Percentiles rank a stretch among this genome's conserved stretches.
phyloP scores from a whole-genome alignment of 2,888 invertebrate genomes.

The Agriotes lineatus region DNA sequence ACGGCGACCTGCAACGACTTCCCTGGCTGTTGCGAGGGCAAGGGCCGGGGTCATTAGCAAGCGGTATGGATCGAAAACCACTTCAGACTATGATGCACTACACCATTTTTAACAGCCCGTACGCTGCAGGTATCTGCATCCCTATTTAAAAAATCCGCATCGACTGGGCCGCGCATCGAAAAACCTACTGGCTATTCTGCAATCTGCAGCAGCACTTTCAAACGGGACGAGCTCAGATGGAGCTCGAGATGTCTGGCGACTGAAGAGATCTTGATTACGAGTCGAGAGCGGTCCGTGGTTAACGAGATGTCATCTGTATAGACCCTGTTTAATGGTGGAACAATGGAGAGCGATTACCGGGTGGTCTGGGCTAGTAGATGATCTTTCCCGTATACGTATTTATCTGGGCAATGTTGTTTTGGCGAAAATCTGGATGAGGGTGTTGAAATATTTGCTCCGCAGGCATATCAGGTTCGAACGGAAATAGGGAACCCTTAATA shows the following conservation, averaged over 20 bases:
- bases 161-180: background rate
- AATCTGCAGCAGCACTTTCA: constrained; percentile 14
- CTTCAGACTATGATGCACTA: constrained; percentile 38
- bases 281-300: constrained; percentile 21
- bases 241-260: constrained; percentile 28
- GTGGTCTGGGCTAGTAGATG: background rate
- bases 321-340: constrained; percentile 12
- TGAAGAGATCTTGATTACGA: constrained; percentile 34
- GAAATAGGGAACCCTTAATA: too few relatives aligned
- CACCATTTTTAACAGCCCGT: constrained; percentile 24
- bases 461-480: too few relatives aligned
- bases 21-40: background rate
- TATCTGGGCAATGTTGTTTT: background rate
- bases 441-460: too few relatives aligned
- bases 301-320: constrained; percentile 31
- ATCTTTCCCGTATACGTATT: background rate
- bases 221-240: constrained; percentile 20
- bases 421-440: background rate
- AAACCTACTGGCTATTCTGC: constrained; percentile 8
- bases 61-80: constrained; percentile 36
- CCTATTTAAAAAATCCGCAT: constrained; percentile 23
- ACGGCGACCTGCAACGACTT: background rate
- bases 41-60: constrained; percentile 33
- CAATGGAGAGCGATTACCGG: constrained; percentile 19
- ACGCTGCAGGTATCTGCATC: constrained; percentile 29